phyloP scores from a whole-genome alignment of 2,797 vertebrate species.

The Hydrocynus forskahlii region DNA sequence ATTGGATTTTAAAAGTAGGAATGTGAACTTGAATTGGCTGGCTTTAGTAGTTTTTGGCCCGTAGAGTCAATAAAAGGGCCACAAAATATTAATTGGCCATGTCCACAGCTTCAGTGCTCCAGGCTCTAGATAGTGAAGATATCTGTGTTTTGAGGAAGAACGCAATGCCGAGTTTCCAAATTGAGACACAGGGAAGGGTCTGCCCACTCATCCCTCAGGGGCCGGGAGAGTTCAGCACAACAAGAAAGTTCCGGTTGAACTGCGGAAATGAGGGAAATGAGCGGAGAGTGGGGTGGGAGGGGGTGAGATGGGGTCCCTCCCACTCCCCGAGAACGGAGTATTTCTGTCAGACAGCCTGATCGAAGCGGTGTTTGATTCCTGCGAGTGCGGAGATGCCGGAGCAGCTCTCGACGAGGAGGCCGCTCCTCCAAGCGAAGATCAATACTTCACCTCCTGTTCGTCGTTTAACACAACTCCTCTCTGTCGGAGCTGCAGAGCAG shows the following conservation, averaged over 20 bases:
- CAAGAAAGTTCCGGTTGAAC: slow-evolving; percentile 76
- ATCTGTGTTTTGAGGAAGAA: not conserved
- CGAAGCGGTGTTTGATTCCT: slow-evolving; percentile 76
- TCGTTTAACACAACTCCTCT: slow-evolving; percentile 81
- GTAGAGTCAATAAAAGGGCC: too few species aligned
- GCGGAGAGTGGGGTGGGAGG: slow-evolving; percentile 63
- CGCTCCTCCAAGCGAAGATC: slow-evolving; percentile 70
- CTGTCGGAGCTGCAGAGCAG: slow-evolving; percentile 70
- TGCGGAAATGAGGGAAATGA: slow-evolving; percentile 73
- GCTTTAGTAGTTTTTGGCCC: too few species aligned
- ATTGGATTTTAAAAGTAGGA: too few species aligned
- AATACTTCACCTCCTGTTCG: slow-evolving; percentile 80
- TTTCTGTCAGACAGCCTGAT: slow-evolving; percentile 69
- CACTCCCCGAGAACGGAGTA: slow-evolving; percentile 76
- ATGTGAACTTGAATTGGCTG: too few species aligned
- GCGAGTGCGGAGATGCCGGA: slow-evolving; percentile 66
- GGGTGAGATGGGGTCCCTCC: slow-evolving; percentile 68
- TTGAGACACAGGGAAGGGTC: slow-evolving; percentile 51
- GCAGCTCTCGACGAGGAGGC: slow-evolving; percentile 55
- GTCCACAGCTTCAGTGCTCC: not conserved
- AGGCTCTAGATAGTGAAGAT: not conserved
- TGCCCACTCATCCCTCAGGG: slow-evolving; percentile 68
- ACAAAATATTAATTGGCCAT: too few species aligned
- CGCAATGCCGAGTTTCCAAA: not conserved
- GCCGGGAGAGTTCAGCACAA: slow-evolving; percentile 67